Evolutionary conservation across 2,888 invertebrate species (phyloP).

Genomic region (Cryptus armator): DNA sequence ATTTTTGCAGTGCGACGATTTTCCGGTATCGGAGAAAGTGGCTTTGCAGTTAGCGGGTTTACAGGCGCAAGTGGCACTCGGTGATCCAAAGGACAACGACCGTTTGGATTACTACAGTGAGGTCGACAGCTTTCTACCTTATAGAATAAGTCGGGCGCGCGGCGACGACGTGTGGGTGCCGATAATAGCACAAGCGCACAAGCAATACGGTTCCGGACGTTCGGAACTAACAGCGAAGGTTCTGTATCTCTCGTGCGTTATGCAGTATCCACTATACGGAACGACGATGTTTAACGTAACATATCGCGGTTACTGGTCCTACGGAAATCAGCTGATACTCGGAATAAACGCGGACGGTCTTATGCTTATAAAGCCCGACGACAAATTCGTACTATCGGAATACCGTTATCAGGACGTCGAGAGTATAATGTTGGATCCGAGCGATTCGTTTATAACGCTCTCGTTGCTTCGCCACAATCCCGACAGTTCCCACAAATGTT

Average conservation of each 20-base stretch:
- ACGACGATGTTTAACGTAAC: constrained; percentile 95
- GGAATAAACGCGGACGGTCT: constrained; percentile 97
- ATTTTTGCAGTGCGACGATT: constrained; percentile 94
- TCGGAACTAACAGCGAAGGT: constrained; percentile 97
- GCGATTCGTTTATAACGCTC: constrained; percentile 96
- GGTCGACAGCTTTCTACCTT: constrained; percentile 96
- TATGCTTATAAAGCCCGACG: constrained; percentile 95
- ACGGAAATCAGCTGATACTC: constrained; percentile 90
- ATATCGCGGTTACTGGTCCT: constrained; percentile 97
- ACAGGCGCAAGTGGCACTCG: constrained; percentile 97
- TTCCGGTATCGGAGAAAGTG: constrained; percentile 97
- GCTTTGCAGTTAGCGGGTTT: constrained; percentile 97
- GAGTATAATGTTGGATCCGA: constrained; percentile 95
- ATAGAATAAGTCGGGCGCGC: constrained; percentile 91
- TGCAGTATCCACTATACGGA: constrained; percentile 97
- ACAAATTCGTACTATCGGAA: constrained; percentile 96
- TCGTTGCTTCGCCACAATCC: constrained; percentile 91
- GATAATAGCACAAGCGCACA: constrained; percentile 94
- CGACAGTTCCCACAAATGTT: constrained; percentile 92
- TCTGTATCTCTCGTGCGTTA: constrained; percentile 96
- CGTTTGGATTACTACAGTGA: constrained; percentile 95
- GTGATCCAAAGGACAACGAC: constrained; percentile 92
- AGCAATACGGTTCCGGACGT: constrained; percentile 96
- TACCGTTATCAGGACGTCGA: constrained; percentile 96
- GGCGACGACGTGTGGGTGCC: constrained; percentile 95